Evolutionary conservation across 2,113 vertebrate genomes (phyloP).

Genomic region (Danionella cerebrum): DNA sequence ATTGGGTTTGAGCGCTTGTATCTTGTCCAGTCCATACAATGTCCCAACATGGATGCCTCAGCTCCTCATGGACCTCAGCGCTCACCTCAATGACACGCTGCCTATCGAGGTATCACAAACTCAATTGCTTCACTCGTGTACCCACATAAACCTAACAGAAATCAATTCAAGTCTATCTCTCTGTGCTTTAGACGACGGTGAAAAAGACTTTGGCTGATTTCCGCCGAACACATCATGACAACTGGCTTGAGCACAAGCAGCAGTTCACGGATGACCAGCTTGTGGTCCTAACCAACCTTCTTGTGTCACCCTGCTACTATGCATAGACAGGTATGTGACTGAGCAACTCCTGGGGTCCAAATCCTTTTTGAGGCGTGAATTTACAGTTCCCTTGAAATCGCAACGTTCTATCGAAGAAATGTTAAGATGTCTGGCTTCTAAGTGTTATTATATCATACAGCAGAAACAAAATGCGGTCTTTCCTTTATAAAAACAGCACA

Average conservation of each 20-base stretch:
- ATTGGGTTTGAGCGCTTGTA: constrained; percentile 86
- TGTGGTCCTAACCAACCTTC: constrained; percentile 91
- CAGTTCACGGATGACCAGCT: constrained; percentile 95
- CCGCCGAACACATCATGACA: constrained; percentile 93
- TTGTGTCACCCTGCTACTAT: constrained; percentile 85
- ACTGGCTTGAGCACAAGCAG: constrained; percentile 97
- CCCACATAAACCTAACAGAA: constrained; percentile 42
- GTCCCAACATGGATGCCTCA: constrained; percentile 98
- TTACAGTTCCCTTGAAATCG: too few species aligned
- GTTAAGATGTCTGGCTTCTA: too few species aligned
- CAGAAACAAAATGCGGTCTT: too few species aligned
- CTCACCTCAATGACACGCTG: constrained; percentile 91
- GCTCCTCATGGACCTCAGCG: constrained; percentile 92
- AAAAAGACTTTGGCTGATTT: constrained; percentile 97
- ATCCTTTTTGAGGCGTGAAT: too few species aligned
- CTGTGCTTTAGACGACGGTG: constrained; percentile 81
- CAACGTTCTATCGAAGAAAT: too few species aligned
- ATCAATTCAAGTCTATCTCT: constrained; percentile 43
- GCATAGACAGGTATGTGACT: constrained; percentile 57
- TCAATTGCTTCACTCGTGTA: background rate
- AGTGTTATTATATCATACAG: too few species aligned
- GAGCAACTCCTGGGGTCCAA: background rate
- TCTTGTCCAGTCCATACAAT: constrained; percentile 91
- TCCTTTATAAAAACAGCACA: too few species aligned
- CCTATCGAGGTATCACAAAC: constrained; percentile 85